A percentile compares a stretch with the other conserved stretches of the same genome.
These are phyloP conservation scores for Peromyscus leucopus DNA, from an alignment of 2,113 vertebrate species.

Conservation along the genomic window DNA sequence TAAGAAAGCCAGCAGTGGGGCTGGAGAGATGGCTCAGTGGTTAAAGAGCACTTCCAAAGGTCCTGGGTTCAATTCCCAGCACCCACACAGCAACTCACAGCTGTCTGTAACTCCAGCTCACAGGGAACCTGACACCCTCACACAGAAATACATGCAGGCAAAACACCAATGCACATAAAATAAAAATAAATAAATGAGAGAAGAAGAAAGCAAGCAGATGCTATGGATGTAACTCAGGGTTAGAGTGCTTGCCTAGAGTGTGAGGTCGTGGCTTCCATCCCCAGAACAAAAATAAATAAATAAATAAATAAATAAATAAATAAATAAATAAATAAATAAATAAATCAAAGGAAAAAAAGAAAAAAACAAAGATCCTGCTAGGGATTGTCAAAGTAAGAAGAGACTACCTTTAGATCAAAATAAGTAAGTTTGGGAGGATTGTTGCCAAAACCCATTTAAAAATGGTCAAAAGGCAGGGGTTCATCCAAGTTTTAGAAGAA, in stretches of 20 bases:
- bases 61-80: too few species aligned
- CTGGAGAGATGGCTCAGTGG: too few species aligned
- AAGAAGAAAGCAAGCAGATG: too few species aligned
- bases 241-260: background rate
- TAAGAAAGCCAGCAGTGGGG: background rate
- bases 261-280: background rate
- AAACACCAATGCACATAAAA: too few species aligned
- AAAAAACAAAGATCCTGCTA: background rate
- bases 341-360: background rate
- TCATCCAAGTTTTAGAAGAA: background rate
- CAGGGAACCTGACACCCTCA: too few species aligned
- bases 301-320: background rate
- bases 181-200: too few species aligned
- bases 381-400: background rate
- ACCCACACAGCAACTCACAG: too few species aligned
- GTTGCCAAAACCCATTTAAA: background rate
- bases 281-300: background rate
- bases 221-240: background rate
- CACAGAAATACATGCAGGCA: too few species aligned
- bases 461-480: background rate
- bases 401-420: background rate
- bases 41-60: too few species aligned
- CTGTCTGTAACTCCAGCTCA: too few species aligned
- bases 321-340: background rate
- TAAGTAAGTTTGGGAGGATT: background rate